Evolutionary conservation across 2,888 invertebrate genomes (phyloP).

Genomic region (Heliconius ismenius): DNA sequence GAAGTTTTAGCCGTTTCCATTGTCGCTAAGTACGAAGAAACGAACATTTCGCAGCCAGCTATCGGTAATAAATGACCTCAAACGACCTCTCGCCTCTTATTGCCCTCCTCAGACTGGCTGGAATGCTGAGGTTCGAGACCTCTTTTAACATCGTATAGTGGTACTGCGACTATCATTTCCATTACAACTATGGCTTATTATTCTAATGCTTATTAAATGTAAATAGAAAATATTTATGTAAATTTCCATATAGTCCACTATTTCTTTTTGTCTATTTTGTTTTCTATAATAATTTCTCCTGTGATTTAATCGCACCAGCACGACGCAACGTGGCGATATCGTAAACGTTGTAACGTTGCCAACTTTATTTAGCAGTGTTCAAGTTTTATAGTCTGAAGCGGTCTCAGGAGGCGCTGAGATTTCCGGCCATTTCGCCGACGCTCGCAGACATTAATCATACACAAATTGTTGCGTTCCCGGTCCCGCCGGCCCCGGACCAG

Average conservation of each 20-base stretch:
- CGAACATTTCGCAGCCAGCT: conserved; percentile 41
- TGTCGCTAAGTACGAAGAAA: conserved; percentile 45
- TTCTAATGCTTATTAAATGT: neutral
- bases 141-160: conserved; percentile 20
- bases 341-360: conserved; percentile 32
- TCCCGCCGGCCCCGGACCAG: conserved; percentile 30
- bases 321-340: neutral
- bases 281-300: conserved; percentile 8
- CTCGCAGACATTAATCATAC: conserved; percentile 63
- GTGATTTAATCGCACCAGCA: conserved; percentile 1
- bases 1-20: conserved; percentile 46
- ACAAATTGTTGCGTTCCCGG: conserved; percentile 58
- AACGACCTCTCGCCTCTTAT: conserved; percentile 40
- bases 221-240: neutral
- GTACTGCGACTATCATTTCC: conserved; percentile 18
- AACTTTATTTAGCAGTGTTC: conserved; percentile 41
- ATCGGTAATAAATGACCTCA: conserved; percentile 42
- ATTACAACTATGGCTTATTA: conserved; percentile 15
- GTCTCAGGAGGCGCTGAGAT: conserved; percentile 56
- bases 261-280: neutral
- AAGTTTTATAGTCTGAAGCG: conserved; percentile 59
- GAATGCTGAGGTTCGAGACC: conserved; percentile 35
- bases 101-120: conserved; percentile 30
- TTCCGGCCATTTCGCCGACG: conserved; percentile 50
- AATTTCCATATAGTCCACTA: neutral